Base-by-base conservation (phyloP, 1,140 invertebrate genomes). In the Zaprionus camerounensis region DNA sequence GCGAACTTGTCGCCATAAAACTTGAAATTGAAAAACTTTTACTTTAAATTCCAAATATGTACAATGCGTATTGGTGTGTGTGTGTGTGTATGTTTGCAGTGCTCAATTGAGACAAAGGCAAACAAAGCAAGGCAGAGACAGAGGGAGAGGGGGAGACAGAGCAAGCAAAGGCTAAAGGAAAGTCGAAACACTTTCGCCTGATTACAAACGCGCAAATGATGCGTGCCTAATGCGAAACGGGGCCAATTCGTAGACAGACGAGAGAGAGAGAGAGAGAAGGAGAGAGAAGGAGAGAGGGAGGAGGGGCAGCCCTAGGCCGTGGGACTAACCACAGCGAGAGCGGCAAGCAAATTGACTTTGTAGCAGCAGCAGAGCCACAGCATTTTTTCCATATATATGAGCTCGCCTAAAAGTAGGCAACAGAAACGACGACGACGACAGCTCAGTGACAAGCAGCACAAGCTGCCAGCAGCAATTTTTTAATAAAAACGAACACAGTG, bases 131-230 rank as follows among this genome's bases (percentile, higher is more conserved):
- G 24, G 22, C 22, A 63, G n/a, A 20, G 31, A 38, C 34, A 44
- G 55, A 22, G 41, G 38, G 71, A 20, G 56, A 49, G 62, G 56
- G 17, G 34, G 46, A 20, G 56, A 28, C 26, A 11, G 31, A 34
- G 31, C 9, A 82, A 70, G 59, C 36, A 61, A 66, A 61, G 61
- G 55, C 20, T 44, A 65, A 61, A 65, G 57, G 65, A 68, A 87
- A 82, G 73, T 78, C 73, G 80, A 80, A 90, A 82, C 87, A 87
- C 84, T 91, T 91, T 91, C 82, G 87, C 87, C 72, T 91, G 86
- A 91, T 91, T 91, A 91, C 86, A 83, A 91, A 82, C 82, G 82
- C 83, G 80, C 78, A 91, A 91, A 91, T 87, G 86, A 91, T 91
- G 86, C 86, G 86, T 91, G 82, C 64, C 87, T 91, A 91, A 91